phyloP scores from a whole-genome alignment of 2,888 invertebrate genomes.

The Eristalinus aeneus region DNA sequence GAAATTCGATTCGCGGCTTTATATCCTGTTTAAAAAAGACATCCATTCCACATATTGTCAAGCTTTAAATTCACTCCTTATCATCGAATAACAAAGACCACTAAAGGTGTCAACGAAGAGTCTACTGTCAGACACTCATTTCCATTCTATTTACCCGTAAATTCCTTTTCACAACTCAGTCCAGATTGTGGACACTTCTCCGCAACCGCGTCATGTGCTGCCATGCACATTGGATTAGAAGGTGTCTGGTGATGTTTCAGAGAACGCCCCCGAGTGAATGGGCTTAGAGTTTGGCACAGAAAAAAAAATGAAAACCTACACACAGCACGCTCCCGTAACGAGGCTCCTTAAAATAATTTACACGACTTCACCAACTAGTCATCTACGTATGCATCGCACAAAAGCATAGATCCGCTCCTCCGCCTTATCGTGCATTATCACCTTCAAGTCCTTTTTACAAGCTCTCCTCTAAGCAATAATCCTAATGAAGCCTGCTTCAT shows the following conservation, averaged over 20 bases:
- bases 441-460: slow-evolving; percentile 30
- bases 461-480: slow-evolving; percentile 49
- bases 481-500: slow-evolving; percentile 54
- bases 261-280: not conserved
- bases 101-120: not conserved
- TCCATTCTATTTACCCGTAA: not conserved
- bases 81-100: too few relatives aligned
- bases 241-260: not conserved
- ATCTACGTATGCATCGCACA: slow-evolving; percentile 29
- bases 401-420: not conserved
- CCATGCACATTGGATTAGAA: not conserved
- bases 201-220: not conserved
- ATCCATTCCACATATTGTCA: not conserved
- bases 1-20: not conserved
- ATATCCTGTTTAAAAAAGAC: not conserved
- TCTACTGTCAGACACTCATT: not conserved
- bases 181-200: not conserved
- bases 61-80: too few relatives aligned
- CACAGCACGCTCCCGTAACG: slow-evolving; percentile 32
- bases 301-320: not conserved
- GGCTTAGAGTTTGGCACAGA: not conserved
- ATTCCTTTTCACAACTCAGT: not conserved
- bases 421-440: slow-evolving; percentile 31
- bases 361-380: slow-evolving; percentile 27
- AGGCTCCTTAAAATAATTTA: slow-evolving; percentile 40